Evolutionary conservation across 2,797 vertebrate genomes (phyloP).

Genomic region (Hemibagrus guttatus): DNA sequence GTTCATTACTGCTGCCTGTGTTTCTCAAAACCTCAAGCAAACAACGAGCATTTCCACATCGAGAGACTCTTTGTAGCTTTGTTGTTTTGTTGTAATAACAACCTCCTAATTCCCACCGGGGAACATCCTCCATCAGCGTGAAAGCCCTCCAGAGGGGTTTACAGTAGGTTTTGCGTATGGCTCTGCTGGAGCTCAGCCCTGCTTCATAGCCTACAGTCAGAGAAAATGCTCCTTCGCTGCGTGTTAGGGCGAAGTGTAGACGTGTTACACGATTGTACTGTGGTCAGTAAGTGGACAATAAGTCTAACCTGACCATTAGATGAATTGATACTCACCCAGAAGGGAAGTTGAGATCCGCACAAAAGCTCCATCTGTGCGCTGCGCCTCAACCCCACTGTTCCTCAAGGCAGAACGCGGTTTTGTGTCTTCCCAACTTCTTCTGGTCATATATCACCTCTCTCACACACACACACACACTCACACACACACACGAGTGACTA

Average conservation of each 20-base stretch:
- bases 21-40: not conserved
- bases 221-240: not conserved
- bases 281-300: too few relatives aligned
- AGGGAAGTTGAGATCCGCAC: conserved; percentile 70
- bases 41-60: not conserved
- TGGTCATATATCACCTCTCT: conserved; percentile 4
- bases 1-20: not conserved
- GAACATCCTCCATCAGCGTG: not conserved
- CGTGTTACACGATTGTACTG: not conserved
- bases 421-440: conserved; percentile 40
- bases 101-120: not conserved
- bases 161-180: not conserved
- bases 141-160: not conserved
- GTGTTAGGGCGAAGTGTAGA: not conserved
- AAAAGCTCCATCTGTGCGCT: conserved; percentile 69
- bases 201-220: too few relatives aligned
- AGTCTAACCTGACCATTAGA: not conserved
- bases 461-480: conserved; percentile 31
- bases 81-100: not conserved
- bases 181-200: not conserved
- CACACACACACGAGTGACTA: conserved; percentile 15
- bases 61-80: not conserved
- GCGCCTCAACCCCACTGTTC: conserved; percentile 50
- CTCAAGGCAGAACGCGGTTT: conserved; percentile 55
- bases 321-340: conserved; percentile 70